Evolutionary conservation across 2,797 vertebrate genomes (phyloP).

Genomic region (Sparus aurata): DNA sequence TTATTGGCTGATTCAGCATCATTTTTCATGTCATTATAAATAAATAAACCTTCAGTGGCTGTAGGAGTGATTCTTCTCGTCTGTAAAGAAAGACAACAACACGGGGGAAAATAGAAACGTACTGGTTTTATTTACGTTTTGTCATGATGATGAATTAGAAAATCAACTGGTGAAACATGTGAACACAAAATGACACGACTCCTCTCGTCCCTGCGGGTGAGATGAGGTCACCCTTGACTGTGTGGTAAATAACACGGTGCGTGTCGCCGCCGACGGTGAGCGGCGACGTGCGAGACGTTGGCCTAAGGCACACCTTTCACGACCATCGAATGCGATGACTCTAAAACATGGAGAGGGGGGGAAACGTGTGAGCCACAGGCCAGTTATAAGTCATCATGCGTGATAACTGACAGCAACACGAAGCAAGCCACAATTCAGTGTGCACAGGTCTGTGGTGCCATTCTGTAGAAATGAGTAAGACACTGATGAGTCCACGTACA

Average conservation of each 20-base stretch:
- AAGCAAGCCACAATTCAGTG: constrained; percentile 78
- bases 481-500: constrained; percentile 58
- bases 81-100: constrained; percentile 4
- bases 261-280: constrained; percentile 68
- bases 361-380: constrained; percentile 56
- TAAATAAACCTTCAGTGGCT: no score
- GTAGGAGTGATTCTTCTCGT: not conserved
- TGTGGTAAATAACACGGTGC: constrained; percentile 71
- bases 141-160: constrained; percentile 89
- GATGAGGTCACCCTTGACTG: constrained; percentile 29
- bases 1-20: no score
- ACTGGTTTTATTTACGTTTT: constrained; percentile 89
- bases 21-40: no score
- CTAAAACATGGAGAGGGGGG: constrained; percentile 39
- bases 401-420: constrained; percentile 78
- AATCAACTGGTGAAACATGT: constrained; percentile 85
- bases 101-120: constrained; percentile 86
- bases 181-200: constrained; percentile 76
- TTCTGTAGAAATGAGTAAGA: constrained; percentile 69
- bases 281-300: constrained; percentile 75
- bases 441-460: constrained; percentile 73
- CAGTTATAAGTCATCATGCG: constrained; percentile 83
- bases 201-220: constrained; percentile 43
- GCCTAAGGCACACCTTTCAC: constrained; percentile 92
- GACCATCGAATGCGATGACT: constrained; percentile 81